Conservation (phyloP, 2,888 invertebrate species). For the Actias luna region DNA sequence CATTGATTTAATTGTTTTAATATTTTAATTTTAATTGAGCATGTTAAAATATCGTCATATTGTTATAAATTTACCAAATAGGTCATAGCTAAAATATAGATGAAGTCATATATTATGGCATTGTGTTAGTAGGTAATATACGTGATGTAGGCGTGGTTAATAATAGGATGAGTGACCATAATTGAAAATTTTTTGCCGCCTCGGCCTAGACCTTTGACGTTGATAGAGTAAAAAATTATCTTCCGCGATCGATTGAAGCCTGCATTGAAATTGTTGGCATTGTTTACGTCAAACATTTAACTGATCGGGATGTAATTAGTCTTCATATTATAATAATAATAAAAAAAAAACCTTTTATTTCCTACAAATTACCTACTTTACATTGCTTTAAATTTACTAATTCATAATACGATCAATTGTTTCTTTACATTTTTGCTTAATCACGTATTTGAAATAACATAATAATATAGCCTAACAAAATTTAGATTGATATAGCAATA, state of each 20-base stretch:
- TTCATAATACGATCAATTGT: no score
- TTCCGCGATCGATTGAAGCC: slow-evolving; percentile 16
- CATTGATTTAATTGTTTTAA: no score
- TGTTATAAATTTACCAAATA: not conserved
- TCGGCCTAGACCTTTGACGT: slow-evolving; percentile 19
- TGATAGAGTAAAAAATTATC: slow-evolving; percentile 11
- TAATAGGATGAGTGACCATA: slow-evolving; percentile 16
- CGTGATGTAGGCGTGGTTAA: slow-evolving; percentile 18
- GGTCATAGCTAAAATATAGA: slow-evolving; percentile 1
- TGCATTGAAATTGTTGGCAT: slow-evolving; percentile 12
- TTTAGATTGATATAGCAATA: no score
- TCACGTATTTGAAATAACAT: no score
- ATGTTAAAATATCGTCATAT: no score
- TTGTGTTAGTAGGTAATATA: slow-evolving; percentile 14
- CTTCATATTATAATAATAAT: not conserved
- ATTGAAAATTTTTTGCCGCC: slow-evolving; percentile 26
- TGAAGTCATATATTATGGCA: slow-evolving; percentile 10
- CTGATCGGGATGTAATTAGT: not conserved
- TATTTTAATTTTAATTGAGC: no score
- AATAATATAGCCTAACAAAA: no score
- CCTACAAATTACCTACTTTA: no score
- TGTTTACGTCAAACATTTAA: not conserved
- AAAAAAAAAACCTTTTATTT: not conserved
- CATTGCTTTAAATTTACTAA: no score
- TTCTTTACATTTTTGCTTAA: no score